Base-by-base conservation (phyloP, 1,140 invertebrate genomes). In the Propsilocerus akamusi region DNA sequence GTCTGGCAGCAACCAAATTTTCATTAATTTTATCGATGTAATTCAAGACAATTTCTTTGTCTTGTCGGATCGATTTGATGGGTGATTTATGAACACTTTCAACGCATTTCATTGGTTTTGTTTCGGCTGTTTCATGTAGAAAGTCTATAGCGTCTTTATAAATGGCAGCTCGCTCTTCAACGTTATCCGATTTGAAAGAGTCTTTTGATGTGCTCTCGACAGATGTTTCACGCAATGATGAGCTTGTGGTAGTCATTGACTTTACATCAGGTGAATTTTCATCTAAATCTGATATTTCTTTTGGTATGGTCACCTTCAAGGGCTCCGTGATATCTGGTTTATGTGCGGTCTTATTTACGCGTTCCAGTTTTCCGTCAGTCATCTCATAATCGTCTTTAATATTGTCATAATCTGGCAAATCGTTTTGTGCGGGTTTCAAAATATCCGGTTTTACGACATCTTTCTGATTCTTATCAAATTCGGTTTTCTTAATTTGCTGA, bases 311-410 rank as follows among this genome's bases (percentile, higher is more conserved):
- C 10, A 30, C 28, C 10, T 11, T 30, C n/a, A 30, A 30, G 10
- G 28, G 6, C n/a, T 30, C 28, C 2, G 10, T 2, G n/a, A n/a
- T n/a, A 6, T 30, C n/a, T 30, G 28, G 34, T 17, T 17, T 6
- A 20, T 20, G 22, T 20, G 17, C 34, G 10, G 34, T 14, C 17
- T 41, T 41, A 17, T 20, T 41, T 8, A 41, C 34, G 12, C 34
- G 12, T 17, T 41, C 34, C 14, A 41, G 22, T 17, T 41, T 41
- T 22, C 34, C 34, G 22, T 41, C 34, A 14, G 34, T 41, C 34
- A 41, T 41, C 22, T 41, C 34, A 41, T 41, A 41, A 41, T 41
- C 34, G 14, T 41, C 34, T 41, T 41, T 41, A 41, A 41, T 41
- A 17, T 41, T 41, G 22, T 41, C 34, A 20, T 41, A 41, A 41